phyloP scores from a whole-genome alignment of 2,888 invertebrate genomes.

The Plebejus melissa region DNA sequence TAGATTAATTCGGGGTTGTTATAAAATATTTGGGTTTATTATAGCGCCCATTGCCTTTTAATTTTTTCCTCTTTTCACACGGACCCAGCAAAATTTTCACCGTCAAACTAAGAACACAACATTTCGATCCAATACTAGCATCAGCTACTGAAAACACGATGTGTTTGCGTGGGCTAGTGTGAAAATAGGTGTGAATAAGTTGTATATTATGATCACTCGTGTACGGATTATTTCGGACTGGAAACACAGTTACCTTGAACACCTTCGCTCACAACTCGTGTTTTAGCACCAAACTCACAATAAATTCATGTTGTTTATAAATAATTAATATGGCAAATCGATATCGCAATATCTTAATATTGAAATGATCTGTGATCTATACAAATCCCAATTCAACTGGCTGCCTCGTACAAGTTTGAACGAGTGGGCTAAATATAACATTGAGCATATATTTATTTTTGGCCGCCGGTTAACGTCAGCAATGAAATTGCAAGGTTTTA shows the following conservation, averaged over 20 bases:
- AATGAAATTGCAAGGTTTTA: constrained; percentile 41
- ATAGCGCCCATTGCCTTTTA: constrained; percentile 42
- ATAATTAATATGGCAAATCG: constrained; percentile 43
- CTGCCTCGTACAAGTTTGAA: constrained; percentile 61
- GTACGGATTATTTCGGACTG: constrained; percentile 63
- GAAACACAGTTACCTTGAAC: constrained; percentile 69
- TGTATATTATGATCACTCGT: constrained; percentile 68
- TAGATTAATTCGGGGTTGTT: constrained; percentile 41
- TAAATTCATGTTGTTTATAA: constrained; percentile 45
- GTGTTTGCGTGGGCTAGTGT: constrained; percentile 75
- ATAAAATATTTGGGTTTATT: constrained; percentile 36
- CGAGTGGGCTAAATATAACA: constrained; percentile 77
- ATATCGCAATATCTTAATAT: constrained; percentile 46
- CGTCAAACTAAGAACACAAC: constrained; percentile 74
- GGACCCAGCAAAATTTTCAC: constrained; percentile 61
- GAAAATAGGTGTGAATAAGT: constrained; percentile 76
- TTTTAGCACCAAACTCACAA: constrained; percentile 13
- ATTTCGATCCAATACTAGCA: constrained; percentile 70
- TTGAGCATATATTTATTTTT: constrained; percentile 76
- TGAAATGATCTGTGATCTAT: constrained; percentile 66
- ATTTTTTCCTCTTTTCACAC: constrained; percentile 46
- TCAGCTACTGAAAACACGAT: constrained; percentile 71
- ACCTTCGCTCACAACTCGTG: constrained; percentile 50
- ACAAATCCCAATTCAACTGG: constrained; percentile 73
- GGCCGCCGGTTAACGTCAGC: constrained; percentile 74